Base-by-base conservation (phyloP, 2,113 vertebrate species). In the Crocuta crocuta region DNA sequence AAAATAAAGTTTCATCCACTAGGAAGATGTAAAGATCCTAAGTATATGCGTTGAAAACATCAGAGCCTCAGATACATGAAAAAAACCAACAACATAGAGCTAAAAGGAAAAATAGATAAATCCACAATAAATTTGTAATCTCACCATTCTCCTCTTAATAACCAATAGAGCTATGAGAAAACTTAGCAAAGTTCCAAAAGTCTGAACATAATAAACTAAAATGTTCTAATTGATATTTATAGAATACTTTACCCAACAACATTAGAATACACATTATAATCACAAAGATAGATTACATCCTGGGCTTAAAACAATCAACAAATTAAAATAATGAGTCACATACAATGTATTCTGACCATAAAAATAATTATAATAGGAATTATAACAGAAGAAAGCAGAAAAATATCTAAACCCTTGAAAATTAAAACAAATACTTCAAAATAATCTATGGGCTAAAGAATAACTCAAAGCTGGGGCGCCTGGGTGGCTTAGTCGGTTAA, bases 81-180 rank as follows among this genome's bases (percentile, higher is more conserved):
- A 24, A 55, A 55, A 55, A 16, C 16, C 82, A 82, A 95, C 39
- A 76, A n/a, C 2, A 19, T 66, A 74, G 1, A n/a, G 6, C 8
- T 65, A 76, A 65, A 91, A 61, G 17, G 5, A 31, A 70, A 65
- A 83, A 15, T 1, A n/a, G 26, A 24, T 9, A 83, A 55, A 70
- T 65, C 2, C 5, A 96, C 9, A 66, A 33, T 74, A 76, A 55
- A 12, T n/a, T n/a, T 82, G 31, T 23, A 12, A 31, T 61, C 45
- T 39, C 5, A 55, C 35, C 3, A 70, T 16, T 0, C 0, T 10
- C 5, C 4, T 48, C 65, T 43, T 1, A 16, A 19, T 28, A 84
- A 71, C 3, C 4, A 10, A 63, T 13, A 24, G 35, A 66, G 50
- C 10, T 74, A 73, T 71, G 4, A 45, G 0, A 3, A n/a, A 80